Evolutionary conservation across 2,797 vertebrate species (phyloP).

Genomic region (Melanotaenia nigrans): DNA sequence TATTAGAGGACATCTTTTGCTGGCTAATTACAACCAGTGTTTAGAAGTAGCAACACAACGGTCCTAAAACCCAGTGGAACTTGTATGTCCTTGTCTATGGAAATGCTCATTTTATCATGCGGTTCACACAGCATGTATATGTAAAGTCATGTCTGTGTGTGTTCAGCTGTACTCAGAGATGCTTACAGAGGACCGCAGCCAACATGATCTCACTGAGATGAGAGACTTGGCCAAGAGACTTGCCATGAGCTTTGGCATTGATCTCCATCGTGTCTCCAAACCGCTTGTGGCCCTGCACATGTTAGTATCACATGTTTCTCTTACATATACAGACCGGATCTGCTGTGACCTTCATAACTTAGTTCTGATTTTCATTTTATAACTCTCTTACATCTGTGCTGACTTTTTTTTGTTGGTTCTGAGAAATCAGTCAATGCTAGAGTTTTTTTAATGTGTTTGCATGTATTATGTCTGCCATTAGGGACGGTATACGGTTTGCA

Average conservation of each 20-base stretch:
- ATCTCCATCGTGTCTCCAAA: slow-evolving; percentile 82
- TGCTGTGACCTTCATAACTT: slow-evolving; percentile 4
- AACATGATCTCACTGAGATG: slow-evolving; percentile 81
- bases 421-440: neutral
- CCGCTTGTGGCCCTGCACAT: slow-evolving; percentile 86
- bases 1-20: neutral
- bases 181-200: slow-evolving; percentile 65
- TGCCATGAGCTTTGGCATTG: slow-evolving; percentile 87
- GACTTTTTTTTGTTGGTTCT: neutral
- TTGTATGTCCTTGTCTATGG: neutral
- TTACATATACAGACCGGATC: neutral
- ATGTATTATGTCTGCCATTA: slow-evolving; percentile 52
- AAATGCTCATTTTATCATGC: neutral
- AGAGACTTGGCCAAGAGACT: slow-evolving; percentile 87
- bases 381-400: neutral
- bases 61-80: neutral
- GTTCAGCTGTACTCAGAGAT: slow-evolving; percentile 82
- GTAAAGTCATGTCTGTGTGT: slow-evolving; percentile 37
- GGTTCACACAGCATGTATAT: slow-evolving; percentile 7
- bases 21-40: neutral
- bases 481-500: slow-evolving; percentile 89
- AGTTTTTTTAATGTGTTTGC: neutral
- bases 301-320: slow-evolving; percentile 74
- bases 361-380: neutral
- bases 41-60: neutral